These are phyloP conservation scores for Crepidodera aurea DNA, from an alignment of 2,888 invertebrate genomes.

Conservation along the genomic window DNA sequence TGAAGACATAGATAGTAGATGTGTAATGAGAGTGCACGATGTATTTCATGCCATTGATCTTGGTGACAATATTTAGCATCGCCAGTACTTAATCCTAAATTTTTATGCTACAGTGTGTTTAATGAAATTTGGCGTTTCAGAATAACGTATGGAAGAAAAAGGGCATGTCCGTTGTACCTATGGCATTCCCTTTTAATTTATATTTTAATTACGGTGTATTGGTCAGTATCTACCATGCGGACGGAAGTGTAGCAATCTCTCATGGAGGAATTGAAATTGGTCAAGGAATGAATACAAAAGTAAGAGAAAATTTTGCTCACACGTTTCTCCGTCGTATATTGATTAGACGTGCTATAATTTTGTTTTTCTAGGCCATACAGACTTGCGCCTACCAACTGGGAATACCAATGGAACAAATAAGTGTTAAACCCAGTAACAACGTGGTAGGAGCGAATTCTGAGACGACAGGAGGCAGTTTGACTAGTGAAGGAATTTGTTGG, in stretches of 20 bases:
- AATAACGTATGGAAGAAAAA: constrained; percentile 82
- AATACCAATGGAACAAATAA: constrained; percentile 59
- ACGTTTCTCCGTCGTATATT: not conserved
- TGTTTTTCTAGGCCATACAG: constrained; percentile 55
- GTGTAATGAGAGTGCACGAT: too few relatives aligned
- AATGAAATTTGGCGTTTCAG: constrained; percentile 55
- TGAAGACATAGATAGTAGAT: too few relatives aligned
- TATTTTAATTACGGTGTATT: constrained; percentile 67
- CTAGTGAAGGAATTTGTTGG: constrained; percentile 54
- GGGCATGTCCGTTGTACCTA: constrained; percentile 72
- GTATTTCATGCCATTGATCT: too few relatives aligned
- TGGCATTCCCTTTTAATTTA: constrained; percentile 70
- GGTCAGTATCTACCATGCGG: constrained; percentile 73
- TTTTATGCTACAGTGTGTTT: too few relatives aligned
- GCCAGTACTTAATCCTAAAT: too few relatives aligned
- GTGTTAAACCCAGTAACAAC: constrained; percentile 58
- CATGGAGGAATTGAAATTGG: constrained; percentile 81
- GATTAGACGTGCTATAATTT: too few relatives aligned
- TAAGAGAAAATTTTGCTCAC: constrained; percentile 42
- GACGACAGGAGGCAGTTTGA: constrained; percentile 59
- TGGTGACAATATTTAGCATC: too few relatives aligned
- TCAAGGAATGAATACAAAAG: constrained; percentile 84
- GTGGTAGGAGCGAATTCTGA: constrained; percentile 57
- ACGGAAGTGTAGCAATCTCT: constrained; percentile 74
- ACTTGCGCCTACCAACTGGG: constrained; percentile 62